Evolutionary conservation across 2,113 vertebrate genomes (phyloP), one percentile per base, ranked within the genome.

Genomic region (Beaufortia kweichowensis): DNA sequence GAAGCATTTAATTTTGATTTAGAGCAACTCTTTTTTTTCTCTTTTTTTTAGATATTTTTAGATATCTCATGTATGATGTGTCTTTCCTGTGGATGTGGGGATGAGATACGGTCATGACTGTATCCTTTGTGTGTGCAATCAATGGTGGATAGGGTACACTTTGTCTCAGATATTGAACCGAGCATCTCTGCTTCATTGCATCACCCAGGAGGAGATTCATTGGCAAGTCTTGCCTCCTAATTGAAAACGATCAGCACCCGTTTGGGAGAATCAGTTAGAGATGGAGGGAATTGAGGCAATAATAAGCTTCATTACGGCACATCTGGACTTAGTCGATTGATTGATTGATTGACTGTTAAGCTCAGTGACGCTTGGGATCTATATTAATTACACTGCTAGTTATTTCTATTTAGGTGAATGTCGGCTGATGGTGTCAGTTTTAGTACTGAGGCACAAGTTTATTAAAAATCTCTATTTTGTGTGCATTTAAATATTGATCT

Each of bases 341-440:
- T 81, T 63, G 67, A 77, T 77, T 63, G 75, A 77, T 81, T 72
- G 50, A 41, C 35, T 67, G 31, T 59, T 59, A 59, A 59, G 14
- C 23, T 12, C 35, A 23, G 7, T 17, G 15, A 26, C 41, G 26
- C 35, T 23, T 41, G 24, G 50, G 33, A 28, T 43, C 69, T 28
- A 26, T 72, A 15, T 41, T 26, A n/a, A 71, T 71, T 41, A 41
- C 4, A n/a, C n/a, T 55, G 67, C 48, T 59, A 72, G 48, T 41
- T 43, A 72, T 59, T 57, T 72, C 33, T 59, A 41, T 43, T 57
- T 26, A 59, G 53, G 41, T 41, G 29, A n/a, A 69, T 55, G 28
- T 23, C 11, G n/a, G 2, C 0, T 50, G 43, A 68, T 29, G 5
- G 26, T 31, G 19, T n/a, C 19, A 0, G 17, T 15, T 39, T 39